Evolutionary conservation across 1,140 invertebrate genomes (phyloP), one percentile per base, ranked within the genome.

Genomic region (Cephus cinctus): DNA sequence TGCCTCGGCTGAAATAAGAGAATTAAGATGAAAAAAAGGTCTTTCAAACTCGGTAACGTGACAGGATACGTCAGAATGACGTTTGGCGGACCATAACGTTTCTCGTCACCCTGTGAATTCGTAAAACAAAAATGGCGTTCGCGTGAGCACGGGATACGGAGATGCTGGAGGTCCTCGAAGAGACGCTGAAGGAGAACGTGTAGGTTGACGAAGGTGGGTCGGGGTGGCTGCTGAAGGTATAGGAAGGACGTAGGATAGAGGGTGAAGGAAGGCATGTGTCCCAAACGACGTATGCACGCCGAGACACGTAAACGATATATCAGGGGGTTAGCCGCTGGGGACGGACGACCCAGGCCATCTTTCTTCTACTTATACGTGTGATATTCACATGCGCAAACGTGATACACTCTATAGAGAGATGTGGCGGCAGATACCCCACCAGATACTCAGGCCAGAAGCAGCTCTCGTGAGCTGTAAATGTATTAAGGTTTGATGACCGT

Each of bases 291-390:
- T 75, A 74, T 73, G 70, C 71, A 72, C 66, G 66, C 63, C 64
- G 71, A 65, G 69, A 75, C 74, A 76, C 73, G 71, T 74, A 75
- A 76, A 73, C 74, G 72, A 75, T 76, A 75, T 76, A 75, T 76
- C 73, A 76, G 69, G 61, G 71, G 73, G 73, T 75, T 74, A 74
- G 70, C 73, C 74, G 63, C 73, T 74, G 63, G 74, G 73, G 74
- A 76, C 72, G 65, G 60, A 69, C 67, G 69, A 73, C 67, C 70
- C 59, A 59, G 65, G 68, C 67, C 65, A 75, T 75, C 69, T 72
- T 75, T 76, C 65, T 75, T 75, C 65, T 63, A 68, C 68, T 74
- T 72, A 69, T 64, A 70, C 36, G 61, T 64, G 63, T 56, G 63
- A 72, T 71, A 66, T 75, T 73, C 69, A 70, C 71, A 73, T 71